Conservation (phyloP, 2,113 vertebrate species). For the Oryctolagus cuniculus region mOryCun1.1 NC_091433.1:173603501-173604000, state of each 20-base stretch:
- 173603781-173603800: not conserved
- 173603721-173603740: conserved; percentile 52
- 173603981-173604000: not conserved
- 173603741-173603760: conserved; percentile 36
- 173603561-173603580: not conserved
- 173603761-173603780: not conserved
- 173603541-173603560: conserved; percentile 6
- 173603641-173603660: conserved; percentile 65
- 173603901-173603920: not conserved
- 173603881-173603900: not conserved
- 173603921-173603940: not conserved
- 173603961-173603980: not conserved
- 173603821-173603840: not conserved
- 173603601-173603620: conserved; percentile 35
- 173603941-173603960: not conserved
- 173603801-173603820: not conserved
- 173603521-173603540: not conserved
- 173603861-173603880: not conserved
- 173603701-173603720: conserved; percentile 61
- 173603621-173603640: conserved; percentile 51
- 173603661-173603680: conserved; percentile 70
- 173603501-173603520: not conserved
- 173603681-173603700: conserved; percentile 71
- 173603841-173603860: not conserved
- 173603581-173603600: not conserved